Evolutionary conservation across 2,888 invertebrate genomes (phyloP), one percentile per base, ranked within the genome.

Genomic region (Andrena praecox): DNA sequence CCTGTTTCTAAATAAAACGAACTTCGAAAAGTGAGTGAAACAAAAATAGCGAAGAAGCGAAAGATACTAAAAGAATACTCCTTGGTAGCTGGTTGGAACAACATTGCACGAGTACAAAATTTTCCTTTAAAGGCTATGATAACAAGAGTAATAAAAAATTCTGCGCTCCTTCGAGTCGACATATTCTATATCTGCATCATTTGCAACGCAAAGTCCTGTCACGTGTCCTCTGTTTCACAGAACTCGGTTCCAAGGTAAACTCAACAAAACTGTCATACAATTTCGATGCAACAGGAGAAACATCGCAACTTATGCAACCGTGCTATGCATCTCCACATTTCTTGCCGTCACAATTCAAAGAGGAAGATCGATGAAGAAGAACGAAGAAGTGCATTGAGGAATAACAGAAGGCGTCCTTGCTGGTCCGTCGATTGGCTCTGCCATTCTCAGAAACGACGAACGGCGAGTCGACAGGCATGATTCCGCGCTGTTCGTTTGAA

Each of bases 381-480:
- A 52, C 8, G 7, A 52, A 52, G 52, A 20, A 52, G 8, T 8
- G 20, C 20, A 52, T 20, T 8, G n/a, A 20, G 6, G 7, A 20
- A 52, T 20, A 20, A 52, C 20, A 20, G 52, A 2, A 20, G 8
- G 52, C 16, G 52, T 1, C 52, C 1, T 2, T 24, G 20, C 7
- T 2, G 24, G n/a, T 8, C 54, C 54, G 3, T 24, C 20, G 20
- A 10, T 56, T 24, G 24, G 8, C 56, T 8, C 8, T 20, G 10
- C 12, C 63, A 20, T 63, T 63, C 5, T 35, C 20, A 6, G 8
- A 10, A 35, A 24, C 63, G 60, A 48, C 27, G 20, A 7, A 31
- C 54, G 42, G 48, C 27, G 29, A 67, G 20, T 54, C 74, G 66
- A 16, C 7, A 10, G 24, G 35, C 29, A 16, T 60, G 74, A 52